Percentiles rank a stretch among this genome's conserved stretches.
Conservation (phyloP, 2,888 invertebrate species). For the Galerucella calmariensis region DNA sequence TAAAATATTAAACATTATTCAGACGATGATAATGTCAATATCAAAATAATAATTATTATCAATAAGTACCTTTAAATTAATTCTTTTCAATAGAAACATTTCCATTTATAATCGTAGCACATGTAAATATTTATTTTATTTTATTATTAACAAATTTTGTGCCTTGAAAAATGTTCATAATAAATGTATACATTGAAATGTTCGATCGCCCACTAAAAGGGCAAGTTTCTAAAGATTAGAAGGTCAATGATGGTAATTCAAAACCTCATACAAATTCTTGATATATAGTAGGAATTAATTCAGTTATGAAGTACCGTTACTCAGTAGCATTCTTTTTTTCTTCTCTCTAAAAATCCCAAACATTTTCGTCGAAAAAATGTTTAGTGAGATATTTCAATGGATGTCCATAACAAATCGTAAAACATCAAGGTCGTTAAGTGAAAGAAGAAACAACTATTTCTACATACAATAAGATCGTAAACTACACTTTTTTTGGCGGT, state of each 20-base stretch:
- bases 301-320: constrained; percentile 7
- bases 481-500: constrained; percentile 52
- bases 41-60: too few relatives aligned
- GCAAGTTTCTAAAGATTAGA: too few relatives aligned
- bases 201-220: too few relatives aligned
- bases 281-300: not conserved
- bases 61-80: too few relatives aligned
- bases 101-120: too few relatives aligned
- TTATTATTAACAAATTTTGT: too few relatives aligned
- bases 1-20: too few relatives aligned
- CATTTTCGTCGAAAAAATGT: constrained; percentile 43
- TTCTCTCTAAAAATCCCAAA: not conserved
- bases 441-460: constrained; percentile 45
- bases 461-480: constrained; percentile 55
- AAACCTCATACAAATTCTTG: not conserved
- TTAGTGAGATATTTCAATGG: constrained; percentile 48
- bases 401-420: constrained; percentile 57
- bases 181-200: too few relatives aligned
- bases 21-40: too few relatives aligned
- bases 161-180: too few relatives aligned
- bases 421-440: constrained; percentile 55
- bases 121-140: too few relatives aligned
- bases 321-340: not conserved
- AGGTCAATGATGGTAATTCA: not conserved
- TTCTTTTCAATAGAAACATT: too few relatives aligned